Base-by-base conservation (phyloP, 1,140 invertebrate species). In the Cherax quadricarinatus region DNA sequence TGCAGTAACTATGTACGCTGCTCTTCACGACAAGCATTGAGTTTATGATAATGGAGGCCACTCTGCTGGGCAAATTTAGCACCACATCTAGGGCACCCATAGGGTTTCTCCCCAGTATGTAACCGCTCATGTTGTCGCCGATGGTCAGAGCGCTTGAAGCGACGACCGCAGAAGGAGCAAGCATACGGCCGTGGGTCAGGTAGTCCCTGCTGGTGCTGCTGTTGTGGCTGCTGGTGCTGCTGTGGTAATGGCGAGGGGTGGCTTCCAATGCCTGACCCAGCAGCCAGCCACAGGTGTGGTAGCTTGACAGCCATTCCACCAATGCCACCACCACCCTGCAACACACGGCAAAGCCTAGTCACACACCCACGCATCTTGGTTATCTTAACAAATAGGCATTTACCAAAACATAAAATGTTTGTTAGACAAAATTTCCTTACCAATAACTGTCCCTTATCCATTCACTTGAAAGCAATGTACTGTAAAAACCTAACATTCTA, bases 51-150 rank as follows among this genome's bases (percentile, higher is more conserved):
- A 94, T 96, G 96, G 9, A 96, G 95, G 92, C 96, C 96, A 57
- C 95, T 95, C 92, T 96, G 96, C 94, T 96, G 96, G 9, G 95
- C 95, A 94, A 96, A 96, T 18, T 95, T 93, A n/a, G 94, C 91
- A 41, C 94, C 93, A 94, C 95, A 96, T 89, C 95, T 94, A 10
- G 93, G 92, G 94, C 96, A 96, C 48, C 94, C 94, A 94, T 95
- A 95, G 9, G 95, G 95, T 70, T 95, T 95, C 90, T 95, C 95
- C n/a, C 95, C 95, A 9, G 95, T 95, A 94, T 96, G 95, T 14
- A 87, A 95, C 94, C 90, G 95, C 95, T 92, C 91, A 95, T 94
- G 93, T 95, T 92, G 95, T 30, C 95, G 84, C 14, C 87, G 60
- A 70, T 92, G 91, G 70, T 92, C 91, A 60, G 91, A 88, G 80